Evolutionary conservation across 2,797 vertebrate genomes (phyloP).

Genomic region (Melopsittacus undulatus): DNA sequence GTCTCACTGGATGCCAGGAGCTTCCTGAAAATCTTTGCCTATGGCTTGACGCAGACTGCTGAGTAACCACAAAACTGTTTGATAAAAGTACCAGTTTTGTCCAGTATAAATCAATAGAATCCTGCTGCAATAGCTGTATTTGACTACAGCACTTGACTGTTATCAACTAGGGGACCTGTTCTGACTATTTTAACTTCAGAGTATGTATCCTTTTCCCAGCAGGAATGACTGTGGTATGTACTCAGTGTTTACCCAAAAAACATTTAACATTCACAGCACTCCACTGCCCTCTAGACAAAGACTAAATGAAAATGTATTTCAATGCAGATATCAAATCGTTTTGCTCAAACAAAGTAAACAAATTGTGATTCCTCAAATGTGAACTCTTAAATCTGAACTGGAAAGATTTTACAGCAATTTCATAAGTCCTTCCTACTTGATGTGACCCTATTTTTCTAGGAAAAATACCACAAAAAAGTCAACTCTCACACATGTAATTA

Average conservation of each 20-base stretch:
- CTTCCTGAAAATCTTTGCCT: conserved; percentile 68
- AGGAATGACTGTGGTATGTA: background rate
- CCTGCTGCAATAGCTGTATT: conserved; percentile 48
- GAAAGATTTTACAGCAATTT: background rate
- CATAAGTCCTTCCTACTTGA: background rate
- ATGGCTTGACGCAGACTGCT: conserved; percentile 61
- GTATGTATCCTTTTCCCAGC: conserved; percentile 30
- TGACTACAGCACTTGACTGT: conserved; percentile 33
- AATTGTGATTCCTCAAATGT: background rate
- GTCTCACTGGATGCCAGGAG: conserved; percentile 63
- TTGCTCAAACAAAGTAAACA: background rate
- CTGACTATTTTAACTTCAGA: conserved; percentile 60
- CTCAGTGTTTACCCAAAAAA: conserved; percentile 36
- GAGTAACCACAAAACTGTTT: conserved; percentile 67
- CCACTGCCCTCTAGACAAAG: background rate
- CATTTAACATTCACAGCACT: background rate
- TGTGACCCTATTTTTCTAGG: background rate
- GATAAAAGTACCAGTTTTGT: conserved; percentile 65
- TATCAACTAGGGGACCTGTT: conserved; percentile 49
- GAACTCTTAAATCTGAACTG: background rate
- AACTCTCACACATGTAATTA: background rate
- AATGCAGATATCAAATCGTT: background rate
- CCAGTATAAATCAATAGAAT: conserved; percentile 67
- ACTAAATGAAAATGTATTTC: conserved; percentile 20
- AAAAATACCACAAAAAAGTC: background rate